Base-by-base conservation (phyloP, 2,113 vertebrate species). In the Blennius ocellaris region DNA sequence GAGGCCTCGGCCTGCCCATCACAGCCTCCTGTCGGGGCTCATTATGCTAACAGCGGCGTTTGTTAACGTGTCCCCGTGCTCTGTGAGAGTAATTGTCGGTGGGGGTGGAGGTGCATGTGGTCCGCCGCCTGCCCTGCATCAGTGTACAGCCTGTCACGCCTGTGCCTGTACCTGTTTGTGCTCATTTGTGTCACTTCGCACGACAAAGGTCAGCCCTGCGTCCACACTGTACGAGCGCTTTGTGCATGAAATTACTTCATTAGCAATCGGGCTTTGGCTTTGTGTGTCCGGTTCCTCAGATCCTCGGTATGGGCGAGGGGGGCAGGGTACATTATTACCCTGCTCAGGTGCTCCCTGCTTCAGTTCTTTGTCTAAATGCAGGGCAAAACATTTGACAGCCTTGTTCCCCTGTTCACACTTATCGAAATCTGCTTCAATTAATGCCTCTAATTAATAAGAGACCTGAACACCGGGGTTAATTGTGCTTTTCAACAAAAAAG, bases 351-450 rank as follows among this genome's bases (percentile, higher is more conserved):
- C 2, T 30, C 21, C 21, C 21, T 30, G 21, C 8, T 57, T 45
- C 9, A 3, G 3, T 47, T 60, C 15, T 53, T 57, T 58, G n/a
- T 55, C 43, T 8, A 41, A n/a, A 9, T 8, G 11, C 70, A 64
- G 69, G 55, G 61, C 61, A 65, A 71, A 81, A 53, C n/a, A 37
- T 1, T 0, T 1, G 39, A 47, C 8, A n/a, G 8, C 64, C 11
- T 45, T 62, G 21, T 57, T 58, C 10, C 49, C 69, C 3, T n/a
- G 47, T 41, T 57, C 12, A 58, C 21, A 51, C 83, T 78, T 74
- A 66, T 80, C 62, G 5, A 47, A 73, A 80, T 63, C 54, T 55
- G 38, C 62, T 80, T 89, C 83, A 86, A 87, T 89, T 86, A 89
- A 79, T 4, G 17, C 21, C 49, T 11, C 62, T 69, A 2, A 30